Percentiles rank a stretch among this genome's conserved stretches.
These are phyloP conservation scores for Telenomus remus DNA, from an alignment of 1,140 invertebrate genomes.

Conservation along the genomic window DNA sequence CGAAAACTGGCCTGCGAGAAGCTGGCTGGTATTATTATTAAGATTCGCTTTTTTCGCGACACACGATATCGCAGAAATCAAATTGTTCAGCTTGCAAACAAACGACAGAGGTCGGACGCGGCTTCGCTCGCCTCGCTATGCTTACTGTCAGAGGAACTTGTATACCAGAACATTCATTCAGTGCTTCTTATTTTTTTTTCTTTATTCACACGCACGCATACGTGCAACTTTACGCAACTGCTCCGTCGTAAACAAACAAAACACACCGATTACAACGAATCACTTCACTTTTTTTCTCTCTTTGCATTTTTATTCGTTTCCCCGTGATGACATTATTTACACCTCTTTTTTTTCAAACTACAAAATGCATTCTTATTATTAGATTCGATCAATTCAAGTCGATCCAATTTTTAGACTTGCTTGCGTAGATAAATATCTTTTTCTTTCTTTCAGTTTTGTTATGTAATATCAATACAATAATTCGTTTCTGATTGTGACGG, in stretches of 20 bases:
- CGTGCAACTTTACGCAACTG: constrained; percentile 20
- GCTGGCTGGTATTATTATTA: constrained; percentile 14
- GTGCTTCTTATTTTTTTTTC: too few relatives aligned
- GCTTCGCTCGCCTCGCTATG: constrained; percentile 62
- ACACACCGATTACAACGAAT: constrained; percentile 29
- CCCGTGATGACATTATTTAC: constrained; percentile 35
- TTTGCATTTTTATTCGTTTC: too few relatives aligned
- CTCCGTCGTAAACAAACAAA: constrained; percentile 19
- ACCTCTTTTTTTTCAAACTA: neutral
- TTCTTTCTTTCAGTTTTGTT: neutral
- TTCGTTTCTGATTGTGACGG: constrained; percentile 25
- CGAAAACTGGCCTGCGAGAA: constrained; percentile 63
- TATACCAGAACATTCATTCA: constrained; percentile 70
- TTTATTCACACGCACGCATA: constrained; percentile 38
- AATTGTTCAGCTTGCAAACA: neutral
- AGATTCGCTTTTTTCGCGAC: too few relatives aligned
- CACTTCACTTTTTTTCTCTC: neutral
- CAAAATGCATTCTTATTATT: too few relatives aligned
- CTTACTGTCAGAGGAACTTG: constrained; percentile 73
- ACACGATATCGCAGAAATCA: too few relatives aligned
- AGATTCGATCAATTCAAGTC: neutral
- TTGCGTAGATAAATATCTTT: constrained; percentile 46
- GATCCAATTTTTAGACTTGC: neutral
- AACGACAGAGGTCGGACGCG: constrained; percentile 62
- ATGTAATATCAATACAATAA: constrained; percentile 16